phyloP scores from a whole-genome alignment of 2,113 vertebrate genomes.

The Laticauda colubrina region DNA sequence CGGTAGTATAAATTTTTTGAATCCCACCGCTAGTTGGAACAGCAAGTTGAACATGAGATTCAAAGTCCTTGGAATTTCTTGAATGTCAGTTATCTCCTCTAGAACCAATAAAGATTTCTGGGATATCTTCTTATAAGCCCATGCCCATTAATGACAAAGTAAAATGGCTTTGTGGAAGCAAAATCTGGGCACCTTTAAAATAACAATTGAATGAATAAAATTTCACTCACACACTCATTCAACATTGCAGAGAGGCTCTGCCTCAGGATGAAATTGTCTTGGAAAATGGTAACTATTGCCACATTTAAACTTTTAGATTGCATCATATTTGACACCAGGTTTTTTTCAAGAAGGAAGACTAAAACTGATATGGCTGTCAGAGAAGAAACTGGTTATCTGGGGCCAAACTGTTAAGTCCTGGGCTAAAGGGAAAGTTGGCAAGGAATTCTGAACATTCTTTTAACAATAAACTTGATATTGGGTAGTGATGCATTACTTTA shows the following conservation, averaged over 20 bases:
- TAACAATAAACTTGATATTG: neutral
- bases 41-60: neutral
- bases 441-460: neutral
- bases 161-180: neutral
- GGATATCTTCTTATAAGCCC: neutral
- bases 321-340: neutral
- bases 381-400: neutral
- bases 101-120: neutral
- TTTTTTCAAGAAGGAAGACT: neutral
- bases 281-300: neutral
- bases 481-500: neutral
- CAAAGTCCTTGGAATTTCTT: neutral
- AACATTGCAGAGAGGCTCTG: neutral
- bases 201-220: neutral
- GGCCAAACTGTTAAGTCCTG: neutral
- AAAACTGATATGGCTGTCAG: neutral
- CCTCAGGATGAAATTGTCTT: neutral
- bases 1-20: no score
- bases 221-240: neutral
- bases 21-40: neutral
- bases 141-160: neutral
- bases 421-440: neutral
- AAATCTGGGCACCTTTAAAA: neutral
- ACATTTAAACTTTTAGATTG: neutral
- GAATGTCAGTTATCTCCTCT: neutral